These are phyloP conservation scores for Trinectes maculatus DNA, from an alignment of 2,113 vertebrate genomes.

Conservation along the genomic window DNA sequence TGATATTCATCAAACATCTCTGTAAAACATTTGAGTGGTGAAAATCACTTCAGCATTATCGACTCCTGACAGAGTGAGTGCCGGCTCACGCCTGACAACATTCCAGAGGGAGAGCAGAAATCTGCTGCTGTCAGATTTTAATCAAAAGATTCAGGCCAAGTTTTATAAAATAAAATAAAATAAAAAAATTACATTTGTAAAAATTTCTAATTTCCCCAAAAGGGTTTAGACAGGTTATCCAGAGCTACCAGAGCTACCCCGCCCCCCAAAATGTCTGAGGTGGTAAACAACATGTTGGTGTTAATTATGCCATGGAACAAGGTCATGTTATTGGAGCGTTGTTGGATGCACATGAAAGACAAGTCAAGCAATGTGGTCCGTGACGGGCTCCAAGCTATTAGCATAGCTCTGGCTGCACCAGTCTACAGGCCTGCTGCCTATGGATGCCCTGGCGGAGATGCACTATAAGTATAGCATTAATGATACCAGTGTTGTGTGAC, in stretches of 20 bases:
- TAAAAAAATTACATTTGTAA: background rate
- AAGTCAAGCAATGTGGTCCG: conserved; percentile 33
- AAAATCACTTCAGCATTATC: conserved; percentile 63
- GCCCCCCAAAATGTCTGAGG: conserved; percentile 71
- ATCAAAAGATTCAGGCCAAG: conserved; percentile 19
- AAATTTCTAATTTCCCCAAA: background rate
- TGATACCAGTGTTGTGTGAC: conserved; percentile 45
- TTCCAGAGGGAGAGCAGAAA: conserved; percentile 46
- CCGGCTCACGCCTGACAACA: conserved; percentile 43
- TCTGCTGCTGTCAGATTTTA: conserved; percentile 1
- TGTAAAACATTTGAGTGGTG: conserved; percentile 57
- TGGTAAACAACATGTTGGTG: conserved; percentile 62
- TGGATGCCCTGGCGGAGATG: conserved; percentile 18
- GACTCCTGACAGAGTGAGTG: conserved; percentile 40
- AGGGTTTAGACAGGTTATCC: background rate
- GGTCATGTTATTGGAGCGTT: conserved; percentile 53
- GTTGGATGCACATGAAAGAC: conserved; percentile 50
- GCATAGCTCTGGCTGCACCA: conserved; percentile 6
- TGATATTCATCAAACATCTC: conserved; percentile 19
- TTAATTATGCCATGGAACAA: conserved; percentile 56
- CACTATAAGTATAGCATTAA: conserved; percentile 40
- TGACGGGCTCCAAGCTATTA: background rate
- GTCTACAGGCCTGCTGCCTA: conserved; percentile 69
- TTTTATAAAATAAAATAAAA: background rate
- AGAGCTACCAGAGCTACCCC: too few relatives aligned